These are phyloP conservation scores for Grapholita molesta DNA, from an alignment of 1,140 invertebrate genomes.

Conservation along the genomic window DNA sequence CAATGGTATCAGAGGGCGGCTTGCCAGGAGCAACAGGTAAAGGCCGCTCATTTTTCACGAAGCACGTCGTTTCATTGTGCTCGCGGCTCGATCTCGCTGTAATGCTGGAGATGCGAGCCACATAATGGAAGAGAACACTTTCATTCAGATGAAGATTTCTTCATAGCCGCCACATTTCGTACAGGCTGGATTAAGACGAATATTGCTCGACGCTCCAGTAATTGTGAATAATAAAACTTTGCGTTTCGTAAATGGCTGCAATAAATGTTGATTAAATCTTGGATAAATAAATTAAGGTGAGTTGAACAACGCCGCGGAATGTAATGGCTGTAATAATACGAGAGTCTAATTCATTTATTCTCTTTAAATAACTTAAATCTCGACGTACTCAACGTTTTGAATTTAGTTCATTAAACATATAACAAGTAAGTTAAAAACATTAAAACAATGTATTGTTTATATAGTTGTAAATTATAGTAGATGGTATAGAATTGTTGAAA, in stretches of 20 bases:
- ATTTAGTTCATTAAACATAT: not conserved
- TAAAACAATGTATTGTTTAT: no score
- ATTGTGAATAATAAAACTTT: conserved; percentile 23
- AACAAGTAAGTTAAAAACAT: not conserved
- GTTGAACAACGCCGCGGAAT: not conserved
- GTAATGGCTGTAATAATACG: conserved; percentile 7
- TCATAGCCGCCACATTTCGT: conserved; percentile 18
- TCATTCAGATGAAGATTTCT: conserved; percentile 27
- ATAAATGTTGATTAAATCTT: conserved; percentile 15
- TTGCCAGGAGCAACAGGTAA: conserved; percentile 29
- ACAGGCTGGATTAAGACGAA: conserved; percentile 24
- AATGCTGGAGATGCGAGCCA: conserved; percentile 16
- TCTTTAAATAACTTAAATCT: not conserved
- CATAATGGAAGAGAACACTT: conserved; percentile 23
- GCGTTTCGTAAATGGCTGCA: conserved; percentile 9
- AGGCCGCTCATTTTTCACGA: conserved; percentile 29
- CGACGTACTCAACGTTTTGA: not conserved
- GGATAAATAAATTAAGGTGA: conserved; percentile 13
- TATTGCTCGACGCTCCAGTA: conserved; percentile 24
- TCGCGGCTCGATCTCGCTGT: conserved; percentile 5
- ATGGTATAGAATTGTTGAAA: no score
- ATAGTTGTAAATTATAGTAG: no score
- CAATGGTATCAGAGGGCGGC: not conserved
- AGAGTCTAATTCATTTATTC: not conserved
- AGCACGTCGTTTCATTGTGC: conserved; percentile 19